These are phyloP conservation scores for Porites rus DNA, from an alignment of 92 coral and sea anemone species.

Conservation along the genomic window DNA sequence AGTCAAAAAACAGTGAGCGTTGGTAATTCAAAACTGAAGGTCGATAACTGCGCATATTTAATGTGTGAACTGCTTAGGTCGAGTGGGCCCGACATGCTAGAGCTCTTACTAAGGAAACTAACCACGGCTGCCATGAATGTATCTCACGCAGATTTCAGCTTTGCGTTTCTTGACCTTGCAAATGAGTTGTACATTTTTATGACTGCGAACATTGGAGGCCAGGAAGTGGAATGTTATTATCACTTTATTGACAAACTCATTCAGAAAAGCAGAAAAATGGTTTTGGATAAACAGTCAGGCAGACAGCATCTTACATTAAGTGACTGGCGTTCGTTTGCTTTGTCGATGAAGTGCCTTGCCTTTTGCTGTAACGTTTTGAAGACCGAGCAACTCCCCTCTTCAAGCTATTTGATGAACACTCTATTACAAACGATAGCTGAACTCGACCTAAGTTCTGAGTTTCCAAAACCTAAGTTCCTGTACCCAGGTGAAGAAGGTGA, in stretches of 20 bases:
- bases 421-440: conserved; percentile 35
- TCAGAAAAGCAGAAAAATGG: conserved; percentile 4
- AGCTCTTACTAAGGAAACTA: conserved; percentile 58
- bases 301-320: conserved; percentile 30
- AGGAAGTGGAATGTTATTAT: conserved; percentile 26
- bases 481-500: conserved; percentile 8
- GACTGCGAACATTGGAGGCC: background rate
- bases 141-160: background rate
- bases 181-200: conserved; percentile 25
- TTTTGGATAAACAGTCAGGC: conserved; percentile 30
- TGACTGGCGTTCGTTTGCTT: conserved; percentile 42
- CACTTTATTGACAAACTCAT: conserved; percentile 40
- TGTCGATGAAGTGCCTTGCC: conserved; percentile 46
- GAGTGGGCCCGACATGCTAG: conserved; percentile 42
- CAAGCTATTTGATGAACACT: background rate
- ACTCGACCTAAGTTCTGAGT: conserved; percentile 57
- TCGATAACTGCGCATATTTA: conserved; percentile 24
- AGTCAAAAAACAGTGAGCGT: background rate
- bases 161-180: conserved; percentile 30
- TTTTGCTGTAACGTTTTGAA: conserved; percentile 37
- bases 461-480: conserved; percentile 51
- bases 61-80: conserved; percentile 20
- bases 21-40: background rate
- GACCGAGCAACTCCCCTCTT: conserved; percentile 15
- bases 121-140: conserved; percentile 1